Base-by-base conservation (phyloP, 1,140 invertebrate species). In the Listronotus bonariensis region DNA sequence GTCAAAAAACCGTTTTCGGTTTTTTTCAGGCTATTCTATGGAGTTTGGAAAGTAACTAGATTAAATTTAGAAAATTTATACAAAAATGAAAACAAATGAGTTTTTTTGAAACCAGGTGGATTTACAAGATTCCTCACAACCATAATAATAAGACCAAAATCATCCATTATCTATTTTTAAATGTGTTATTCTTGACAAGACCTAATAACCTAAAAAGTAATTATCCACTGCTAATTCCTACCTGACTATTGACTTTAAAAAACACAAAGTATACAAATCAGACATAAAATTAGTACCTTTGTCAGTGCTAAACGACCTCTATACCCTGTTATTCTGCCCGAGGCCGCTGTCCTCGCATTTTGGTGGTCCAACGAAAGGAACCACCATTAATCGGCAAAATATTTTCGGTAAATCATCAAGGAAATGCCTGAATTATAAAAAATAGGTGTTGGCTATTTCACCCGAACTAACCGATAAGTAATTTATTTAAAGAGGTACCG, bases 361-460 rank as follows among this genome's bases (percentile, higher is more conserved):
- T 41, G 57, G 45, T 51, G 57, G 57, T 51, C 45, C 32, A 46
- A 9, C 8, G 42, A 40, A 34, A 26, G 20, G 40, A 26, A 45
- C 56, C 31, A 46, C 34, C 46, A 60, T 51, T 60, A 60, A 60
- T 60, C 57, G 32, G 34, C 57, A 60, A 60, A 60, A 60, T 60
- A 51, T 60, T 49, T 48, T 60, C 57, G 57, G 57, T 60, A 49
- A 51, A 60, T 60, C 48, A 60, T 60, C 45, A 51, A 60, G 57
- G 57, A 51, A 58, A 46, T 46, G 43, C 18, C 43, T 34, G 14
- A 20, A n/a, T 20, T 48, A 48, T 48, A 60, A 60, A 60, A 32
- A 57, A 18, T 51, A 46, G 57, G 57, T 60, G 57, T 60, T 51
- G 57, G 57, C 36, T 60, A 60, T 60, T 48, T 58, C 56, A 34